Evolutionary conservation across 2,797 vertebrate species (phyloP).

Genomic region (Neopelma chrysocephalum): DNA sequence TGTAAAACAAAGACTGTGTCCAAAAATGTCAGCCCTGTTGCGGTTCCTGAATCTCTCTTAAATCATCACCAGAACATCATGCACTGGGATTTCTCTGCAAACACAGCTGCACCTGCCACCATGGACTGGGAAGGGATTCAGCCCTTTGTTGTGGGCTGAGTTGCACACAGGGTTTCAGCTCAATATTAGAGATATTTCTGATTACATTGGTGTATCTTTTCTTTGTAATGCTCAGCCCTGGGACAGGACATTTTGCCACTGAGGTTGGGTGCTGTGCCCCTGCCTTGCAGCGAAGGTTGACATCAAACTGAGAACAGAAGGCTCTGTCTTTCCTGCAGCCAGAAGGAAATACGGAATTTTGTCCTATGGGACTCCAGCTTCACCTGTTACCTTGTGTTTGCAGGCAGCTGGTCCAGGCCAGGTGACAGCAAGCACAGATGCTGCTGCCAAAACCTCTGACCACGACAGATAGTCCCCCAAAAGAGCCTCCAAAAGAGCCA

Average conservation of each 20-base stretch:
- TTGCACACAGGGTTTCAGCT: background rate
- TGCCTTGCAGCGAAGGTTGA: background rate
- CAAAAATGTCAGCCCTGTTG: background rate
- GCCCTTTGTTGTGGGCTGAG: background rate
- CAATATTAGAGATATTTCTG: background rate
- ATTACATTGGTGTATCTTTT: background rate
- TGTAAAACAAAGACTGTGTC: too few relatives aligned
- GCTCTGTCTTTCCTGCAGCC: background rate
- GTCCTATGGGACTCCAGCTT: background rate
- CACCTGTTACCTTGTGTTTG: background rate
- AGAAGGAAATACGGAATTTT: background rate
- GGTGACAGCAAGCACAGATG: background rate
- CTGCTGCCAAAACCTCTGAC: background rate
- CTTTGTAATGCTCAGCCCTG: background rate
- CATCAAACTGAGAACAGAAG: background rate
- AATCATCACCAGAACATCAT: background rate
- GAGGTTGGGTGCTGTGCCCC: background rate
- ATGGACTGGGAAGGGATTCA: background rate
- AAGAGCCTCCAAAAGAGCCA: background rate
- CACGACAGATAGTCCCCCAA: background rate
- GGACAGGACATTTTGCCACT: background rate
- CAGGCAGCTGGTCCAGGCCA: background rate
- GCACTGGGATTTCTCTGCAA: background rate
- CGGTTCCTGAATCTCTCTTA: background rate
- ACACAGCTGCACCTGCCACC: too few relatives aligned